A percentile compares a stretch with the other conserved stretches of the same genome.
Conservation (phyloP, 1,140 invertebrate genomes). For the Rhyzopertha dominica region DNA sequence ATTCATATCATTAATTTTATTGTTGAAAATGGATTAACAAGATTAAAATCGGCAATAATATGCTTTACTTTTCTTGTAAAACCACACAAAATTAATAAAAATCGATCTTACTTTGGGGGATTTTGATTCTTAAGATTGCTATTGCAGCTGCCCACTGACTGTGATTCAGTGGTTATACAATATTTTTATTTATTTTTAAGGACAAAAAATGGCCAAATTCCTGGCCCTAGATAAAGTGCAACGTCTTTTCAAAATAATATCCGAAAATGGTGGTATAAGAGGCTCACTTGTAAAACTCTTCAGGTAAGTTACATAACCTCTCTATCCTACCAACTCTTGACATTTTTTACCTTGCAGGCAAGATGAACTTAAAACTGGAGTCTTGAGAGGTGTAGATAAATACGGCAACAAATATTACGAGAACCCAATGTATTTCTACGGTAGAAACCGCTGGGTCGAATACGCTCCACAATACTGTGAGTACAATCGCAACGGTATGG, state of each 20-base stretch:
- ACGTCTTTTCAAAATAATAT: conserved; percentile 63
- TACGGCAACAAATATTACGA: conserved; percentile 97
- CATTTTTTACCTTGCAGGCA: conserved; percentile 54
- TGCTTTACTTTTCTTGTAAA: no score
- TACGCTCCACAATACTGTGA: conserved; percentile 65
- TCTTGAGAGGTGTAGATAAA: conserved; percentile 82
- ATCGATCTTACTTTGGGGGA: no score
- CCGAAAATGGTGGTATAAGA: conserved; percentile 71
- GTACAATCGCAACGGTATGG: no score
- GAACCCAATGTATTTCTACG: conserved; percentile 84
- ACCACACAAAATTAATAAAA: no score
- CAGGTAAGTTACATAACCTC: conserved; percentile 56
- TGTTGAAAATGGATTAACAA: no score
- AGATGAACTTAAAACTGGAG: conserved; percentile 84
- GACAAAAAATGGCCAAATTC: conserved; percentile 52
- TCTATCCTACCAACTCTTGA: no score
- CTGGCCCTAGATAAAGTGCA: conserved; percentile 69
- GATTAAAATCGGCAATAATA: no score
- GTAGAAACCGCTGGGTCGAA: conserved; percentile 91
- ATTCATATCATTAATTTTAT: no score
- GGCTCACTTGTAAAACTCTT: conserved; percentile 66
- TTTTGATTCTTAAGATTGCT: no score
- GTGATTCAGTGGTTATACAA: no score
- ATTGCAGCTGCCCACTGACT: no score
- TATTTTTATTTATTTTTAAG: background rate